A percentile compares a stretch with the other conserved stretches of the same genome.
phyloP scores from a whole-genome alignment of 1,140 invertebrate genomes.

The Drosophila pseudoananassae region DNA sequence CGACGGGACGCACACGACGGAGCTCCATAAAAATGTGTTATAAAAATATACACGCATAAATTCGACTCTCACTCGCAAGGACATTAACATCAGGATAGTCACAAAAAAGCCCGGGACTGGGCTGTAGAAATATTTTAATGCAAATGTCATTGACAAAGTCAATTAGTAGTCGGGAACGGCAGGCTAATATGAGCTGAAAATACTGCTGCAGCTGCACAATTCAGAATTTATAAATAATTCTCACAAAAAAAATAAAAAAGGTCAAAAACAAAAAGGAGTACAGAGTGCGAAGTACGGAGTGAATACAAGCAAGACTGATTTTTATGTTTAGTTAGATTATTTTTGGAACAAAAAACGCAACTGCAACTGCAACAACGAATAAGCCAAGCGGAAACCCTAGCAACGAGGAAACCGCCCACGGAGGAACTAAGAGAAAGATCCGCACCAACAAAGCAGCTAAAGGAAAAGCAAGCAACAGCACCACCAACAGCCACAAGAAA shows the following conservation, averaged over 20 bases:
- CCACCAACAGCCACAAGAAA: conserved; percentile 15
- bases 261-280: neutral
- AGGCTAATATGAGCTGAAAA: conserved; percentile 13
- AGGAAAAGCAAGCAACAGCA: conserved; percentile 21
- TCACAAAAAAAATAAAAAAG: conserved; percentile 3
- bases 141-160: conserved; percentile 60
- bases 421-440: conserved; percentile 12
- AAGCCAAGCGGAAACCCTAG: conserved; percentile 39
- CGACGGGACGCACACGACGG: conserved; percentile 14
- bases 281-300: neutral
- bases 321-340: conserved; percentile 77
- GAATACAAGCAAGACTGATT: conserved; percentile 77
- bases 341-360: conserved; percentile 26
- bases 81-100: conserved; percentile 23
- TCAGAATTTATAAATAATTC: conserved; percentile 13
- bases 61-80: conserved; percentile 20
- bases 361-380: conserved; percentile 41
- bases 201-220: conserved; percentile 39
- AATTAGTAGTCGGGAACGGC: conserved; percentile 27
- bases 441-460: conserved; percentile 25
- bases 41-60: conserved; percentile 73
- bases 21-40: conserved; percentile 67
- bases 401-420: conserved; percentile 13
- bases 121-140: conserved; percentile 33
- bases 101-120: neutral